phyloP scores from a whole-genome alignment of 2,797 vertebrate species.

The Onychomys torridus region DNA sequence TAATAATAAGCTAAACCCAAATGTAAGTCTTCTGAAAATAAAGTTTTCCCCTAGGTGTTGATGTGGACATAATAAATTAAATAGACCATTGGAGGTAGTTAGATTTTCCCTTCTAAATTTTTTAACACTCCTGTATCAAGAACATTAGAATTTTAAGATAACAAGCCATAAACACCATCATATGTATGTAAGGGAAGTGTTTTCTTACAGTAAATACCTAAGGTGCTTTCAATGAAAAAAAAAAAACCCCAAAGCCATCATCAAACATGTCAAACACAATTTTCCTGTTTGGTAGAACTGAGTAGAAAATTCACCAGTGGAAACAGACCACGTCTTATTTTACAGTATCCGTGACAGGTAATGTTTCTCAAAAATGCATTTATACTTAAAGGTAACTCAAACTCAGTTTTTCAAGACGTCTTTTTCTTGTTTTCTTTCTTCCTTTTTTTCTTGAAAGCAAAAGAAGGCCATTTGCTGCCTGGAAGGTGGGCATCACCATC shows the following conservation, averaged over 20 bases:
- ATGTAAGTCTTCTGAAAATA: constrained; percentile 60
- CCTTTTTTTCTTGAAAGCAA: constrained; percentile 47
- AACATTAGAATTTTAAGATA: constrained; percentile 66
- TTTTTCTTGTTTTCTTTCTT: not conserved
- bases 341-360: constrained; percentile 61
- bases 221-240: constrained; percentile 78
- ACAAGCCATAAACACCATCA: constrained; percentile 60
- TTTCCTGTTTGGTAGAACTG: constrained; percentile 74
- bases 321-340: constrained; percentile 43
- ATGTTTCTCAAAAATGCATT: constrained; percentile 50
- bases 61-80: constrained; percentile 63
- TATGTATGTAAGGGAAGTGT: not conserved
- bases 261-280: constrained; percentile 37
- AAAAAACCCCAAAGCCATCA: constrained; percentile 51
- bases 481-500: not conserved
- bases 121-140: constrained; percentile 24
- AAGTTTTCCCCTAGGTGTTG: not conserved
- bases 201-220: constrained; percentile 64
- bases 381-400: constrained; percentile 44
- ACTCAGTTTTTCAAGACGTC: not conserved
- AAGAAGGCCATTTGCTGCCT: constrained; percentile 63
- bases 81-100: constrained; percentile 37
- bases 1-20: constrained; percentile 32
- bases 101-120: constrained; percentile 56
- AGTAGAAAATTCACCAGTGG: constrained; percentile 71